Base-by-base conservation (phyloP, 2,888 invertebrate species). In the Mesopsocus fuscifrons region DNA sequence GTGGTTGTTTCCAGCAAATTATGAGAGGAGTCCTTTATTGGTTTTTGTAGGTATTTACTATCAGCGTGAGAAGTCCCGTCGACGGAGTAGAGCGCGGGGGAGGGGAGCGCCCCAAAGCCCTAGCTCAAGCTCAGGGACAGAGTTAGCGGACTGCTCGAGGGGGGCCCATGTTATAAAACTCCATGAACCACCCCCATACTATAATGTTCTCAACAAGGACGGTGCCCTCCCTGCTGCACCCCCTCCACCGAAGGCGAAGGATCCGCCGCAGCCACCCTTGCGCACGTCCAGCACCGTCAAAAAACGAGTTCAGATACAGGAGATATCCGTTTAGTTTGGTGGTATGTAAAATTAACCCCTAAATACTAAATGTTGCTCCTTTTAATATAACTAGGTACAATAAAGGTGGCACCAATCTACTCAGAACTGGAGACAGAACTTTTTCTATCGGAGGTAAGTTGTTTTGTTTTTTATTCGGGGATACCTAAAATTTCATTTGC, bases 291-390 rank as follows among this genome's bases (percentile, higher is more conserved):
- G 65, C 30, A 73, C 75, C 20, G 66, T 77, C 51, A 80, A 80
- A 61, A 81, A 80, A 60, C 71, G 80, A 55, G 80, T 80, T 46
- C 80, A 80, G 62, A 80, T 80, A 52, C 79, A 80, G 61, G 80
- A 81, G 62, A 80, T 80, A 59, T 77, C 78, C 46, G 80, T 81
- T 58, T 80, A 77, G 72, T 68, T 51, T 59, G 60, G 30, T 11
- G 33, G 33, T 33, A 45, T 23, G 33, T n/a, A 30, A 9, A n/a
- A n/a, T n/a, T n/a, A n/a, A n/a, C n/a, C n/a, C n/a, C n/a, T n/a
- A n/a, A n/a, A n/a, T n/a, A n/a, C n/a, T n/a, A n/a, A n/a, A n/a
- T n/a, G n/a, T n/a, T n/a, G n/a, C n/a, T n/a, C n/a, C n/a, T n/a
- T n/a, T n/a, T n/a, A n/a, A n/a, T n/a, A n/a, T n/a, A n/a, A n/a